A percentile compares a stretch with the other conserved stretches of the same genome.
Evolutionary conservation across 2,888 invertebrate species (phyloP).

Genomic region (Parascotia fuliginaria): DNA sequence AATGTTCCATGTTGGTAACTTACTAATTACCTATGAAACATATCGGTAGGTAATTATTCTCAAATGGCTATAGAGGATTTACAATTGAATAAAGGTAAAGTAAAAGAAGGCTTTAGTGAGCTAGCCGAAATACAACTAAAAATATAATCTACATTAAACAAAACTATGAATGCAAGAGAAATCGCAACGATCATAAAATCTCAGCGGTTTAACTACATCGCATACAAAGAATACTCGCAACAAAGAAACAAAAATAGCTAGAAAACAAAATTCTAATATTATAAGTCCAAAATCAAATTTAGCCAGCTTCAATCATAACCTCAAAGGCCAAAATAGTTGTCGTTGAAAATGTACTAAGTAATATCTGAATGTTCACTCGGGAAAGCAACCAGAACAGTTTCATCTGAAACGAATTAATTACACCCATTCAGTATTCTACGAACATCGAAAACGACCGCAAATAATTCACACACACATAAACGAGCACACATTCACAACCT

Average conservation of each 20-base stretch:
- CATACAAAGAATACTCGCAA: constrained; percentile 3
- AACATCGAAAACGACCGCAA: constrained; percentile 73
- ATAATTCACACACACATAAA: constrained; percentile 67
- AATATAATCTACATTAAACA: neutral
- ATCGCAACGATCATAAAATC: neutral
- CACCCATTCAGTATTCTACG: constrained; percentile 74
- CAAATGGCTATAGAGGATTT: too few species aligned
- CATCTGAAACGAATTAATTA: constrained; percentile 79
- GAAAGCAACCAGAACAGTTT: constrained; percentile 49
- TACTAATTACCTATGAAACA: too few species aligned
- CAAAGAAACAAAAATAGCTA: neutral
- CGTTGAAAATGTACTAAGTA: constrained; percentile 25
- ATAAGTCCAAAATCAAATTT: neutral
- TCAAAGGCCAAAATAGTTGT: neutral
- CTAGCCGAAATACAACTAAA: neutral
- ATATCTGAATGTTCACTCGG: constrained; percentile 39
- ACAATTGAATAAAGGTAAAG: too few species aligned
- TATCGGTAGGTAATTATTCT: too few species aligned
- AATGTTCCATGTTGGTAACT: too few species aligned
- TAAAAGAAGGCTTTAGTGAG: too few species aligned
- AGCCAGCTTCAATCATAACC: neutral
- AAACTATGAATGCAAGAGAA: neutral
- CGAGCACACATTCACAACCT: constrained; percentile 37
- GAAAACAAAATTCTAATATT: neutral
- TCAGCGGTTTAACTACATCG: constrained; percentile 1